Percentiles rank a stretch among this genome's conserved stretches.
Evolutionary conservation across 2,797 vertebrate genomes (phyloP).

Genomic region (Ataeniobius toweri): DNA sequence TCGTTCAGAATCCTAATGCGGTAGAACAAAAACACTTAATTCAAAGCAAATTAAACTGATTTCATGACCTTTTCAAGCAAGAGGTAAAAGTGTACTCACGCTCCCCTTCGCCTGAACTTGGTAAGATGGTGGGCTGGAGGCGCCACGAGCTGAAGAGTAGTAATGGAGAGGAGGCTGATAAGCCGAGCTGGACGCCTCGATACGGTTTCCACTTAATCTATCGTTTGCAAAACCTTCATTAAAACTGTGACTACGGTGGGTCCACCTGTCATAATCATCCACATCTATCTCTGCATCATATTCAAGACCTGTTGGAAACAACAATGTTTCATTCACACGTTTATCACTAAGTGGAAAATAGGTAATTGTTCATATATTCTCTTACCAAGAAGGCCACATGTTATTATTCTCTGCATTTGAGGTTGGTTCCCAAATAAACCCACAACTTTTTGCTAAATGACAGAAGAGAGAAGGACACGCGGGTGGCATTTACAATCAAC

Average conservation of each 20-base stretch:
- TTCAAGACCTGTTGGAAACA: conserved; percentile 20
- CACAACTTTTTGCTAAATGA: conserved; percentile 52
- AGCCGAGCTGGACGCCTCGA: neutral
- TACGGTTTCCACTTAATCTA: conserved; percentile 7
- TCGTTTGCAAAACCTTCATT: neutral
- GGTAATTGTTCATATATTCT: neutral
- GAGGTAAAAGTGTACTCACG: conserved; percentile 32
- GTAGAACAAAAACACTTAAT: neutral
- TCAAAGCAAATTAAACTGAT: neutral
- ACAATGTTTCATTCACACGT: neutral
- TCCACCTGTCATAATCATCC: conserved; percentile 22
- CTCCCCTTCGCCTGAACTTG: conserved; percentile 30
- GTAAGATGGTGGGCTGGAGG: neutral
- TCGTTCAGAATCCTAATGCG: conserved; percentile 51
- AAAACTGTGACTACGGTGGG: neutral
- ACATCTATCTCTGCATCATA: conserved; percentile 25
- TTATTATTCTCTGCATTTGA: conserved; percentile 45
- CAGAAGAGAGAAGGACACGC: conserved; percentile 5
- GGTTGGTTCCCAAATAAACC: conserved; percentile 42
- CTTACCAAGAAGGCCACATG: conserved; percentile 61
- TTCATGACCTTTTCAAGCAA: neutral
- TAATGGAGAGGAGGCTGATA: conserved; percentile 10
- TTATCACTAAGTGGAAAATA: neutral
- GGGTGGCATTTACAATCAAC: neutral
- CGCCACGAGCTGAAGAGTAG: neutral